Evolutionary conservation across 2,888 invertebrate species (phyloP), one percentile per base, ranked within the genome.

Genomic region (Erynnis tages): DNA sequence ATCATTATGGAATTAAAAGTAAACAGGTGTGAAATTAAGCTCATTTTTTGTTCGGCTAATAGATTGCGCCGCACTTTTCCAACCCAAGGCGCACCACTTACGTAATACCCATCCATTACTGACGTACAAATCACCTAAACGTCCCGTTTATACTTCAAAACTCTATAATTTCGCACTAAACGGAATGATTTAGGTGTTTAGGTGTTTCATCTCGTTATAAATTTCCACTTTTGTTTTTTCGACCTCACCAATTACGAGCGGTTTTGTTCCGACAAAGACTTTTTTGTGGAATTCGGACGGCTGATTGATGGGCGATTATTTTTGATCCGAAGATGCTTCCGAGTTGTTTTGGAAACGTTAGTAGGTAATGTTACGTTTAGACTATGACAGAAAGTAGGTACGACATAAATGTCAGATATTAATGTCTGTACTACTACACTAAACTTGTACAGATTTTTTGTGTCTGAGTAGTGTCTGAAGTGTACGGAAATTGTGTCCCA

Each of bases 11-110:
- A 76, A 87, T 87, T 85, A 83, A 83, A 80, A 65, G 73, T 81
- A 85, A 88, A 86, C 87, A 88, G 84, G 88, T 89, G 87, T 87
- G 84, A 88, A 89, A 88, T 89, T 88, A 86, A 78, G 79, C 78
- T 76, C 65, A 76, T 70, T 87, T 87, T 87, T 86, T 83, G 78
- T 76, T 68, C 72, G 57, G 73, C 76, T 82, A 85, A 85, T 85
- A 84, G 86, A 83, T 80, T 79, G 81, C 75, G 70, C 72, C 73
- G 76, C 72, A 79, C 76, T 77, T 76, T 73, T 76, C 77, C 68
- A 68, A 71, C 77, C 75, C 70, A 71, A 67, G 73, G 75, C 73
- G 65, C 70, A 69, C 76, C 74, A 77, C 75, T 81, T 82, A 78
- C 69, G 76, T 81, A 85, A 85, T 76, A 77, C 70, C 76, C 69